A percentile compares a stretch with the other conserved stretches of the same genome.
phyloP scores from a whole-genome alignment of 1,140 invertebrate species.

The Phortica variegata region DNA sequence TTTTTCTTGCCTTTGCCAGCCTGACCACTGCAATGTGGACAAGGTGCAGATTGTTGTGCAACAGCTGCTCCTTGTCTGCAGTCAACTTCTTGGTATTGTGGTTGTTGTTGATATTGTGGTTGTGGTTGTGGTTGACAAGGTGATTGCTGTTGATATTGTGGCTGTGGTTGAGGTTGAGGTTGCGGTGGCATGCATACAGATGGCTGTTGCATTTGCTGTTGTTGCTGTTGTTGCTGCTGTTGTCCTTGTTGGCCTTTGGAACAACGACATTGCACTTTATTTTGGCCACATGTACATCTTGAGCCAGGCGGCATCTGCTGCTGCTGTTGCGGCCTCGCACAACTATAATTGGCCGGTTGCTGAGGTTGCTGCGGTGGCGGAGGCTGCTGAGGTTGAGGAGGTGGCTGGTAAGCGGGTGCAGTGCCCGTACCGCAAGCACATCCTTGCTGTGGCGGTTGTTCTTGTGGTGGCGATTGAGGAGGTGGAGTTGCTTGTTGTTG shows the following conservation, averaged over 20 bases:
- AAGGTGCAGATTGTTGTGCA: background rate
- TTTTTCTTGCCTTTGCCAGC: background rate
- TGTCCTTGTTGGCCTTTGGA: too few species aligned
- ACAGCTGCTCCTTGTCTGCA: background rate
- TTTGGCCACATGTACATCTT: too few species aligned
- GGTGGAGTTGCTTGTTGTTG: too few species aligned
- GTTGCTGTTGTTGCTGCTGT: background rate
- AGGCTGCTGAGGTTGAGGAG: background rate
- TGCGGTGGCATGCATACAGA: too few species aligned
- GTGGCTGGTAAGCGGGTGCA: too few species aligned
- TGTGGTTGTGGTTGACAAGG: background rate
- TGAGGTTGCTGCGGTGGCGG: background rate
- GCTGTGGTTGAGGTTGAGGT: constrained; percentile 2
- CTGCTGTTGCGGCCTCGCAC: too few species aligned
- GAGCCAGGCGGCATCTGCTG: too few species aligned
- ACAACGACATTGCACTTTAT: too few species aligned
- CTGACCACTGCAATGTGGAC: background rate
- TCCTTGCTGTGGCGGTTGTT: background rate
- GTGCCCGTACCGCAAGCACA: too few species aligned
- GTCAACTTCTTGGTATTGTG: constrained; percentile 4
- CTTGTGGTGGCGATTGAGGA: constrained; percentile 4
- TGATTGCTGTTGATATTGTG: background rate
- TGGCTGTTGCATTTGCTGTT: too few species aligned
- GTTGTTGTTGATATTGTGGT: constrained; percentile 2
- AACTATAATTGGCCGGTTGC: background rate